Evolutionary conservation across 2,113 vertebrate genomes (phyloP), one percentile per base, ranked within the genome.

Genomic region (Natator depressus): DNA sequence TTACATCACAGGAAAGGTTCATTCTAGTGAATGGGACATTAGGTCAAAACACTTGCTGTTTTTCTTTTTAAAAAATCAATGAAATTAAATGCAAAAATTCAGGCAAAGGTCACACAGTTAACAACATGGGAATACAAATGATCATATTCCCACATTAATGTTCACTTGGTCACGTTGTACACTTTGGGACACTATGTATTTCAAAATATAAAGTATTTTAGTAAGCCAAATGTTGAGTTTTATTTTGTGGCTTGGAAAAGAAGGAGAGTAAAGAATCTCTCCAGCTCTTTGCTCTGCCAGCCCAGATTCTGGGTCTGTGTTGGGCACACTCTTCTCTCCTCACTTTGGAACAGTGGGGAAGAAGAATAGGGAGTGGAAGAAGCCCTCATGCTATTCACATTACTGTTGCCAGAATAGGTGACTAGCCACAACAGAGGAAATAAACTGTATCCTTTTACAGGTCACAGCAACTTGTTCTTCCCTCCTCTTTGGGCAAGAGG

Each of bases 11-110:
- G 22, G 4, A n/a, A 91, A 49, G 5, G 14, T 24, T 5, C 14
- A 59, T 19, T 80, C 29, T 42, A 80, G 78, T 54, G 6, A 85
- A 59, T 35, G 20, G 14, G 25, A 38, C 35, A 19, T 0, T 0
- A 22, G 8, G 31, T 8, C 0, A 69, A 65, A 46, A 80, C 4
- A 79, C 4, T 13, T 11, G 3, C 16, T 24, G 47, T 19, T 42
- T 17, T 16, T 19, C 38, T 65, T n/a, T 31, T 10, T 31, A 81
- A 51, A 4, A 82, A 50, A 4, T 57, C 3, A 10, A 82, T 42
- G 8, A 84, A 76, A 54, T 13, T 17, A 88, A 96, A 62, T 42
- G 46, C 10, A 80, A 82, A 82, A 90, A 78, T 9, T 10, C 54
- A 75, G 3, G 1, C 17, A 69, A 82, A 65, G 12, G 29, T 65